A percentile compares a stretch with the other conserved stretches of the same genome.
phyloP scores from a whole-genome alignment of 2,113 vertebrate species.

The Silurus asotus region DNA sequence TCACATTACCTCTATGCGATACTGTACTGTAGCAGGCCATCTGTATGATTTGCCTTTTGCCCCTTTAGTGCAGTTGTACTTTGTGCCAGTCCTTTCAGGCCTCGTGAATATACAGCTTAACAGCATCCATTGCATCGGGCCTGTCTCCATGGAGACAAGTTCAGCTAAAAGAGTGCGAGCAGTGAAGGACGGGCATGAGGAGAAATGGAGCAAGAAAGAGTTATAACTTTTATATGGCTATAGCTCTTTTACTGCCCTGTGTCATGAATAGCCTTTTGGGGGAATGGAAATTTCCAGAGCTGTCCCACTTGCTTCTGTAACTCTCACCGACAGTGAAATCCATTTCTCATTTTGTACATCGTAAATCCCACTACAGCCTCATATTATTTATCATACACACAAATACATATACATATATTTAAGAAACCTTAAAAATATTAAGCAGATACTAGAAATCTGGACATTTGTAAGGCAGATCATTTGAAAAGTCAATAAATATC shows the following conservation, averaged over 20 bases:
- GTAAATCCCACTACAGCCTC: not conserved
- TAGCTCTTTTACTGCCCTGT: conserved; percentile 11
- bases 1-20: not conserved
- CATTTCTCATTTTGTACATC: not conserved
- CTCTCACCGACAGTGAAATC: not conserved
- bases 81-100: conserved; percentile 54
- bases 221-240: conserved; percentile 12
- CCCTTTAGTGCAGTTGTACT: not conserved
- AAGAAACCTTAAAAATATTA: not conserved
- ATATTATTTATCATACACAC: not conserved
- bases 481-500: not conserved
- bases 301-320: not conserved
- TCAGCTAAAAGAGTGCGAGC: not conserved
- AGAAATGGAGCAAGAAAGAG: conserved; percentile 6
- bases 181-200: not conserved
- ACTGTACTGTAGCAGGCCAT: not conserved
- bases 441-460: not conserved
- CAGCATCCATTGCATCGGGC: conserved; percentile 49
- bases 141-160: conserved; percentile 63
- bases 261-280: conserved; percentile 12
- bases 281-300: not conserved
- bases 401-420: too few species aligned
- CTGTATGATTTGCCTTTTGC: conserved; percentile 43
- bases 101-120: conserved; percentile 49
- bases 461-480: not conserved